Conservation (phyloP, 2,113 vertebrate genomes). For the Hemiscyllium ocellatum region DNA sequence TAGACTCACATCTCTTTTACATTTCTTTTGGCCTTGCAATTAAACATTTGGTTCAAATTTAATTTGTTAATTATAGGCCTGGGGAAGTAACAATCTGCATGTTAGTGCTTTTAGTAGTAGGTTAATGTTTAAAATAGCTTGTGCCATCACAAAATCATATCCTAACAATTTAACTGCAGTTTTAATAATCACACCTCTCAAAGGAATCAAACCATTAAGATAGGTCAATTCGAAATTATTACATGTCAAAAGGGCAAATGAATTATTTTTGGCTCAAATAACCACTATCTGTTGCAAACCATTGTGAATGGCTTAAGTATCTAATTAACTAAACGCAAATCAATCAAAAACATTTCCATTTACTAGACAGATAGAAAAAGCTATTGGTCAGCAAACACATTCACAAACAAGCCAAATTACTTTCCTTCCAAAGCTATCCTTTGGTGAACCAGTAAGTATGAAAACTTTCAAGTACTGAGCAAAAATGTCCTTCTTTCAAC, state of each 20-base stretch:
- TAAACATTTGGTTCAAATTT: neutral
- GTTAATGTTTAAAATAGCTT: neutral
- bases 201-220: neutral
- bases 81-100: neutral
- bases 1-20: too few species aligned
- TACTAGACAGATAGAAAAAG: neutral
- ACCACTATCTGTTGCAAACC: neutral
- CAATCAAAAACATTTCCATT: neutral
- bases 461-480: neutral
- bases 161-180: neutral
- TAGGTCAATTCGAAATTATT: neutral
- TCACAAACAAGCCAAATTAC: neutral
- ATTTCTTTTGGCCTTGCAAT: neutral
- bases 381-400: neutral
- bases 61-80: neutral
- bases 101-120: neutral
- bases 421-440: neutral
- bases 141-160: neutral
- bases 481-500: neutral
- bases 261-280: constrained; percentile 10
- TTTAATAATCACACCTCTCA: neutral
- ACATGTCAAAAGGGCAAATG: neutral
- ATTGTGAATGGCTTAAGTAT: neutral
- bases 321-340: neutral
- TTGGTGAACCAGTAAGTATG: neutral